Percentiles rank a stretch among this genome's conserved stretches.
These are phyloP conservation scores for Oryctes rhinoceros DNA, from an alignment of 1,140 invertebrate species.

Conservation along the genomic window DNA sequence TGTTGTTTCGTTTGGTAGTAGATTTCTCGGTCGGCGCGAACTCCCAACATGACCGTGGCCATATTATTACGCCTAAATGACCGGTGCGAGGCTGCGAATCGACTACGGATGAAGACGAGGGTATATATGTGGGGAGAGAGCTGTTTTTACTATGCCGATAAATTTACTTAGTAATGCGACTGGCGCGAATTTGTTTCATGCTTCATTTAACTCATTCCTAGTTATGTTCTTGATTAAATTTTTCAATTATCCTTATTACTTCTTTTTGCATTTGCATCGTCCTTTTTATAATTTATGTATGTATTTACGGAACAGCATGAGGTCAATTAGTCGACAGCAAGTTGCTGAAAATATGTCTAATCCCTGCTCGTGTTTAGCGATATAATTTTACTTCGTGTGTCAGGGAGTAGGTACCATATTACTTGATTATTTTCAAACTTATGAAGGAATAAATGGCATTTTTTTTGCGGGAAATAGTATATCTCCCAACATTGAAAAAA, in stretches of 20 bases:
- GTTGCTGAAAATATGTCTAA: too few relatives aligned
- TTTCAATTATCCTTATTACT: constrained; percentile 39
- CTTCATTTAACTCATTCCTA: constrained; percentile 40
- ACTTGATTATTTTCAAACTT: too few relatives aligned
- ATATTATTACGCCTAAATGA: constrained; percentile 27
- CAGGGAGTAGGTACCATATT: too few relatives aligned
- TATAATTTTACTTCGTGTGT: too few relatives aligned
- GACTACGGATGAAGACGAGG: background rate
- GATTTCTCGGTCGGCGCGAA: background rate
- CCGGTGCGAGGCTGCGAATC: background rate
- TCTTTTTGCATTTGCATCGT: background rate
- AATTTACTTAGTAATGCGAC: constrained; percentile 32
- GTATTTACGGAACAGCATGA: too few relatives aligned
- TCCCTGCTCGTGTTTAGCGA: too few relatives aligned
- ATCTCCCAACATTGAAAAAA: too few relatives aligned
- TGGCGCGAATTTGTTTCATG: constrained; percentile 28
- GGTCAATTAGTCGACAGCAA: too few relatives aligned
- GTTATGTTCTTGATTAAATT: constrained; percentile 38
- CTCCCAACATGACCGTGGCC: background rate
- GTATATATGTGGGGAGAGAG: background rate
- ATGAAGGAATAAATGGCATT: too few relatives aligned
- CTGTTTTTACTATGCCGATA: constrained; percentile 6
- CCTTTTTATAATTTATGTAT: background rate
- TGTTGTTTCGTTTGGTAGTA: background rate
- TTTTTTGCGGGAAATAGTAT: too few relatives aligned